phyloP scores from a whole-genome alignment of 2,888 invertebrate species.

The Caenorhabditis sp. region DNA sequence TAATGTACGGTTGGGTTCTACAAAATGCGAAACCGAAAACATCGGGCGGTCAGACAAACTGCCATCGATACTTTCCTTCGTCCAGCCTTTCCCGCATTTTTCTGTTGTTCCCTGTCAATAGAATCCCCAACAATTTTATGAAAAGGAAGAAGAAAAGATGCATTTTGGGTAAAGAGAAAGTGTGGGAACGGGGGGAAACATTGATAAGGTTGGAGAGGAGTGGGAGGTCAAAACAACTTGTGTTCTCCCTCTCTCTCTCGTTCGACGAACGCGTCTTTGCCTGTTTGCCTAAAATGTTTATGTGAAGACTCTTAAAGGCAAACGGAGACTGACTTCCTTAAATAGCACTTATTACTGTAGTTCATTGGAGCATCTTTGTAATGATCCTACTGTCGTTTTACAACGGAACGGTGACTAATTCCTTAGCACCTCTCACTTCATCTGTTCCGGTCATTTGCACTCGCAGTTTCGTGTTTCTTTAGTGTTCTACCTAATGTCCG shows the following conservation, averaged over 20 bases:
- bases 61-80: background rate
- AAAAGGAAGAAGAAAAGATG: no score
- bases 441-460: constrained; percentile 7
- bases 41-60: constrained; percentile 17
- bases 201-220: constrained; percentile 1
- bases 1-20: background rate
- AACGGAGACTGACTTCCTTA: background rate
- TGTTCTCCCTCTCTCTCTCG: constrained; percentile 13
- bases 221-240: constrained; percentile 20
- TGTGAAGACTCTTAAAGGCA: background rate
- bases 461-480: background rate
- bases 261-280: constrained; percentile 48
- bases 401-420: no score
- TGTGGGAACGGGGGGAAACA: background rate
- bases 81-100: background rate
- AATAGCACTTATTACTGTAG: background rate
- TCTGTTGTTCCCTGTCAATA: no score
- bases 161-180: constrained; percentile 3
- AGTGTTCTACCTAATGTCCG: constrained; percentile 15
- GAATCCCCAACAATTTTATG: no score
- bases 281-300: constrained; percentile 46
- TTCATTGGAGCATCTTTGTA: no score
- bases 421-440: no score
- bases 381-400: constrained; percentile 9
- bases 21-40: background rate